Evolutionary conservation across 2,888 invertebrate genomes (phyloP), one percentile per base, ranked within the genome.

Genomic region (Tinea pellionella): DNA sequence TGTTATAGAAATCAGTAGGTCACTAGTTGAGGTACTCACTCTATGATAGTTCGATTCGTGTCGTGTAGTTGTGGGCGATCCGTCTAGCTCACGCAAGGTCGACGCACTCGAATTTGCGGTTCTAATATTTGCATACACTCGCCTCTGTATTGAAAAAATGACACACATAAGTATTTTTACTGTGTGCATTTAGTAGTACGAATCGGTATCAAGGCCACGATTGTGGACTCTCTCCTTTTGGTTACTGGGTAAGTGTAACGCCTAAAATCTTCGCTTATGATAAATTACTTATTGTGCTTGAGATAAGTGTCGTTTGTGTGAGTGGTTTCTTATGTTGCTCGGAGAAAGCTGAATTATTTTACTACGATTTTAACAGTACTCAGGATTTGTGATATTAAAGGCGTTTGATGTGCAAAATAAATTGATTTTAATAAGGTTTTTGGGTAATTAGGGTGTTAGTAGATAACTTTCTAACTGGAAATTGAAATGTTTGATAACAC

Each of bases 171-270:
- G 72, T 69, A 68, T 68, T 57, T 57, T 32, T n/a, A 32, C 32
- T 55, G 55, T 18, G 55, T 63, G 64, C 66, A 62, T 65, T 73
- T 70, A 68, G 67, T 72, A 70, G 75, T 80, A 83, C 78, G 73
- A 81, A 86, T 78, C 72, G 73, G 77, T 83, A 86, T 85, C 86
- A 87, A 87, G 86, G 86, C 71, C 83, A 81, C 62, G 15, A 12
- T 1, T 24, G 57, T 59, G 63, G 70, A 64, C 74, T 71, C 77
- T 56, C 79, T 78, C 83, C 84, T 83, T 81, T 82, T 63, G 67
- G 69, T 84, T 81, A 84, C 77, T 85, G 72, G 86, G 86, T 87
- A 82, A 87, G 84, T 86, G 80, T 87, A 86, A 82, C 86, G 78
- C 72, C 75, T 75, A 76, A 82, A 81, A 80, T 78, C 76, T 69